A percentile compares a stretch with the other conserved stretches of the same genome.
Evolutionary conservation across 2,797 vertebrate genomes (phyloP).

Genomic region (Furcifer pardalis): DNA sequence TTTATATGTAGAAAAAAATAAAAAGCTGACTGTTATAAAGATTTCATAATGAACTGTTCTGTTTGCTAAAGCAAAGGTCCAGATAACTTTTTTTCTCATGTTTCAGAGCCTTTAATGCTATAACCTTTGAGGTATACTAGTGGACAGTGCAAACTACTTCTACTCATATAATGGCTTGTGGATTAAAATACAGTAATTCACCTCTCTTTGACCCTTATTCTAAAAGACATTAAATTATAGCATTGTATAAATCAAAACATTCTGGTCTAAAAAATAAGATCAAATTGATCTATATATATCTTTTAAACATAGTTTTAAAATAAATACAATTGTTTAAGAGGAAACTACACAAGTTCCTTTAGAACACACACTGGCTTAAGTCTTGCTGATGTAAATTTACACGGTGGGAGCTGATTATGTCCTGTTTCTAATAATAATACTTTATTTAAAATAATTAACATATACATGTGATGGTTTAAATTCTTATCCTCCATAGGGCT

Average conservation of each 20-base stretch:
- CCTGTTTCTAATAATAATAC: no score
- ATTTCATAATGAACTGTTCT: not conserved
- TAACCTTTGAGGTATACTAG: conserved; percentile 61
- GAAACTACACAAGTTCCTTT: not conserved
- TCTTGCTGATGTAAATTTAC: no score
- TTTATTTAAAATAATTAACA: no score
- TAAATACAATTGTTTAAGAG: not conserved
- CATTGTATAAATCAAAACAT: conserved; percentile 1
- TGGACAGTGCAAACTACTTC: conserved; percentile 42
- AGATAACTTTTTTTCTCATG: conserved; percentile 46
- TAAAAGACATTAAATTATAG: conserved; percentile 34
- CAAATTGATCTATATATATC: conserved; percentile 20
- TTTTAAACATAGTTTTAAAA: conserved; percentile 31
- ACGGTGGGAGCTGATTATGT: no score
- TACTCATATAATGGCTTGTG: conserved; percentile 34
- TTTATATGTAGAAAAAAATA: not conserved
- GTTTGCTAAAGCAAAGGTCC: not conserved
- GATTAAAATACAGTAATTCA: conserved; percentile 71
- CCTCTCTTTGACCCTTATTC: conserved; percentile 17
- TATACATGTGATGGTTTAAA: no score
- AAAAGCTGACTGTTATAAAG: not conserved
- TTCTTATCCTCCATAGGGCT: no score
- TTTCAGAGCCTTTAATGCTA: conserved; percentile 49
- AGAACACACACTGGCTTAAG: no score
- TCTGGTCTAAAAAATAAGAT: conserved; percentile 29